Evolutionary conservation across 1,140 invertebrate species (phyloP), one percentile per base, ranked within the genome.

Genomic region (Drosophila asahinai): DNA sequence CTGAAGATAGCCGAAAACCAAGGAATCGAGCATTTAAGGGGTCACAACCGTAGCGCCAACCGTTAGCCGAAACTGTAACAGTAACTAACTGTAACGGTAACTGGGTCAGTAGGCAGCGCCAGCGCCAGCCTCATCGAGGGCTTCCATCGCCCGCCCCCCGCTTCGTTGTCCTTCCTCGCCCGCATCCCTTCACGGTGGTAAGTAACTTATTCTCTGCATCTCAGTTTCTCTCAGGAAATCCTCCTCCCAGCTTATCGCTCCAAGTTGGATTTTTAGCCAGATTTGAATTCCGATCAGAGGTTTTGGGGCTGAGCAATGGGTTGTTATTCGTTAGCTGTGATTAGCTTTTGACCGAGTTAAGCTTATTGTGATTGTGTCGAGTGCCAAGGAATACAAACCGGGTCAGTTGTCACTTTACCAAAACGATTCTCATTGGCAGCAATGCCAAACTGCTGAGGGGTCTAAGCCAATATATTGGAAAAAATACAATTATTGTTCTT

Each of bases 61-160:
- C 15, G 33, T 38, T 15, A 55, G 54, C 54, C n/a, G 8, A 33
- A 65, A 36, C 63, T 71, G 49, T 57, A 40, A 57, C 76, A 78
- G 52, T 40, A 17, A 59, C 66, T 60, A 73, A 27, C 67, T 38
- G 45, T 72, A 79, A 19, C 67, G 54, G 45, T 72, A 79, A 79
- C 77, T 79, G 77, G 77, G 77, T 79, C 77, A 79, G 75, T 79
- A 79, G 77, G 77, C 77, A 79, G 48, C 49, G 63, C 48, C 75
- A 74, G 63, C 66, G 55, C 55, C 75, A 74, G 63, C 66, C 67
- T 57, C 70, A 61, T 61, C 70, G 70, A 77, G 62, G 74, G 48
- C 73, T 77, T 42, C 38, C 30, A 54, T 30, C 25, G 33, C 38
- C 66, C 36, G 52, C 36, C 12, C 3, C 15, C 40, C 17, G 14